Conservation (phyloP, 2,888 invertebrate species). For the Dione vanillae region DNA sequence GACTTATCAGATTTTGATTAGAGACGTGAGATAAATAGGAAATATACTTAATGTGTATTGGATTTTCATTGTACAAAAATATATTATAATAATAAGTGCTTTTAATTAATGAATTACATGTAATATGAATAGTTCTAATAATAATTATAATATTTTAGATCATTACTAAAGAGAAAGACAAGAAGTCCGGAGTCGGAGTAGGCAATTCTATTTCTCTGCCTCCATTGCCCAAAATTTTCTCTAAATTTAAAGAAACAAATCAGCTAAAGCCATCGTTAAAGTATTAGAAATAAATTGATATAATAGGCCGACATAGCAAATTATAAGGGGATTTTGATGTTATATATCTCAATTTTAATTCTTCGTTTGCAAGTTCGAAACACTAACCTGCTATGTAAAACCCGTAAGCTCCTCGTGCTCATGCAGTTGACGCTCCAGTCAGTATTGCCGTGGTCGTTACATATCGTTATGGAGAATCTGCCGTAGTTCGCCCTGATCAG, state of each 20-base stretch:
- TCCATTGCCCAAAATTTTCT: too few relatives aligned
- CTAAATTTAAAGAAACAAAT: too few relatives aligned
- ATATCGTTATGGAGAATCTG: conserved; percentile 96
- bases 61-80: conserved; percentile 12
- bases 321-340: too few relatives aligned
- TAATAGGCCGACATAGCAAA: too few relatives aligned
- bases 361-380: too few relatives aligned
- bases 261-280: too few relatives aligned
- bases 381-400: conserved; percentile 92
- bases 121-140: neutral
- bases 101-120: neutral
- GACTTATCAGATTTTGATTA: conserved; percentile 34
- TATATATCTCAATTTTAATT: too few relatives aligned
- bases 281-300: too few relatives aligned
- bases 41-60: conserved; percentile 19
- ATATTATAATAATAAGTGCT: neutral
- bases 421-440: conserved; percentile 98
- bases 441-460: conserved; percentile 97
- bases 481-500: conserved; percentile 97
- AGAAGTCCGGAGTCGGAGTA: too few relatives aligned
- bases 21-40: conserved; percentile 33
- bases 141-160: neutral
- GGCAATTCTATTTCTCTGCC: too few relatives aligned
- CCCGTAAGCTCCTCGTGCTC: conserved; percentile 94
- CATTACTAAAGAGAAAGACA: neutral